These are phyloP conservation scores for Microplitis demolitor DNA, from an alignment of 1,140 invertebrate genomes.

Conservation along the genomic window DNA sequence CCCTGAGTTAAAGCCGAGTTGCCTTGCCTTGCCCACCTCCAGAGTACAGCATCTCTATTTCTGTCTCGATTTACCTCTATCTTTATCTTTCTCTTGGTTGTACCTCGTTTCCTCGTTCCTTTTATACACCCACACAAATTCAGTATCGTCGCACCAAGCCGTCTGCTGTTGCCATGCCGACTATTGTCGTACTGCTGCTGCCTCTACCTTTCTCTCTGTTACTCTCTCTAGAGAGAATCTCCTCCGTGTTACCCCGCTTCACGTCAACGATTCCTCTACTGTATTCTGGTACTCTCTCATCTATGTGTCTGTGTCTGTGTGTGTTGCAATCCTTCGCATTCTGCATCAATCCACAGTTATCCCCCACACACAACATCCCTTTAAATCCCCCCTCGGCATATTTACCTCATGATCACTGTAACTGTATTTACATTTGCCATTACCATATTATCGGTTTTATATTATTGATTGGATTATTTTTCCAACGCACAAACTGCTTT, in stretches of 20 bases:
- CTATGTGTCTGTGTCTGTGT: background rate
- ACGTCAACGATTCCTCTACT: slow-evolving; percentile 22
- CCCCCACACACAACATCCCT: background rate
- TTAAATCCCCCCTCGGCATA: slow-evolving; percentile 2
- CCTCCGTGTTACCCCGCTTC: background rate
- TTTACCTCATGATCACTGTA: too few relatives aligned
- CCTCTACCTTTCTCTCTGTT: slow-evolving; percentile 33
- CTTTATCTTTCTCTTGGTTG: slow-evolving; percentile 24
- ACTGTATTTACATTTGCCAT: too few relatives aligned
- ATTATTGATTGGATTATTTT: too few relatives aligned
- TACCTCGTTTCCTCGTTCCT: slow-evolving; percentile 20
- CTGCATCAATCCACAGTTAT: too few relatives aligned
- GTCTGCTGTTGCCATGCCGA: slow-evolving; percentile 53
- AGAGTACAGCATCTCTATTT: slow-evolving; percentile 20
- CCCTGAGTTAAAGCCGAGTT: slow-evolving; percentile 46
- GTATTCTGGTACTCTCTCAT: background rate
- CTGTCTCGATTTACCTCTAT: slow-evolving; percentile 30
- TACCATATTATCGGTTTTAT: too few relatives aligned
- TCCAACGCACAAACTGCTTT: too few relatives aligned
- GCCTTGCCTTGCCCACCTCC: slow-evolving; percentile 27
- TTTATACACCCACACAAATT: slow-evolving; percentile 10
- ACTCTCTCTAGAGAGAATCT: slow-evolving; percentile 21
- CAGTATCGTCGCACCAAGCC: slow-evolving; percentile 36
- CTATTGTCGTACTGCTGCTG: slow-evolving; percentile 42
- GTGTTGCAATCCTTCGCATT: background rate